phyloP scores from a whole-genome alignment of 2,797 vertebrate genomes.

The Pangasius larnaudii region DNA sequence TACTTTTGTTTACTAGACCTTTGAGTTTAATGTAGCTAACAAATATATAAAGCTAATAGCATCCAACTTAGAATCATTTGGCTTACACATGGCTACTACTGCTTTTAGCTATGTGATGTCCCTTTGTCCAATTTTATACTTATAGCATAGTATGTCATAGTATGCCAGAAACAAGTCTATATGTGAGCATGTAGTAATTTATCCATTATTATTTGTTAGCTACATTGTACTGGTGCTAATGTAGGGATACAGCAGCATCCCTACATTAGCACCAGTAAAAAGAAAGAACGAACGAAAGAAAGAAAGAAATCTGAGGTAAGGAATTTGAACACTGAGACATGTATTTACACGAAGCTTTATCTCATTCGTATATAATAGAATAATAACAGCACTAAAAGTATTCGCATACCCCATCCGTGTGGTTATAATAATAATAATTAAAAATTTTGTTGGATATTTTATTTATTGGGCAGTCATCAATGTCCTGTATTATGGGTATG shows the following conservation, averaged over 20 bases:
- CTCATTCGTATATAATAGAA: background rate
- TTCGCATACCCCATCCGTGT: background rate
- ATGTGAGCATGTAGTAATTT: background rate
- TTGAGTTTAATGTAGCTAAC: background rate
- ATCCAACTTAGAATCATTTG: background rate
- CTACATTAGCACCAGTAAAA: background rate
- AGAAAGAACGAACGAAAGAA: too few species aligned
- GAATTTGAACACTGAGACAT: background rate
- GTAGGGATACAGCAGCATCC: too few species aligned
- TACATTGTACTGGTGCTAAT: too few species aligned
- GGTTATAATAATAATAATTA: background rate
- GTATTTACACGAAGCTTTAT: background rate
- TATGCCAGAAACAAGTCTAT: too few species aligned
- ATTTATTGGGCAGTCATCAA: background rate
- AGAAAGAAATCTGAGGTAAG: background rate
- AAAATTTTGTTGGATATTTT: background rate
- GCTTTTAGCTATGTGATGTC: too few species aligned
- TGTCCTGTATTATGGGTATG: background rate
- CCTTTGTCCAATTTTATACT: too few species aligned
- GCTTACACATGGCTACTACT: too few species aligned
- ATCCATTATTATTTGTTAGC: too few species aligned
- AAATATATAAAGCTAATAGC: background rate
- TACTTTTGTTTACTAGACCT: background rate
- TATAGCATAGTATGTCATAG: too few species aligned
- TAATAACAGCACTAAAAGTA: background rate